phyloP scores from a whole-genome alignment of 1,140 invertebrate genomes.

The Anastrepha ludens region DNA sequence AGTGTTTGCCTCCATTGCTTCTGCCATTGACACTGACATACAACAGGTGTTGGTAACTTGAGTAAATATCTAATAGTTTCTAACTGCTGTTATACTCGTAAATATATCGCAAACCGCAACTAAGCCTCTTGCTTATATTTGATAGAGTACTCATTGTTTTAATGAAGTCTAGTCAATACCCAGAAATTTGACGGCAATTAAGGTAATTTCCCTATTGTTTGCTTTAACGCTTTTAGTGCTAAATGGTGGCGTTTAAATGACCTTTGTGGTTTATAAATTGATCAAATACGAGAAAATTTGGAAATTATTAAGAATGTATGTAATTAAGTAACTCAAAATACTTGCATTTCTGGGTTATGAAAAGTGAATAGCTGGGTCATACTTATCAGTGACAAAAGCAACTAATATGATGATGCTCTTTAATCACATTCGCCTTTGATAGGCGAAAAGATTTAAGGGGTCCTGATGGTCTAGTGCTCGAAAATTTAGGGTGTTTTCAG shows the following conservation, averaged over 20 bases:
- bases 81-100: not conserved
- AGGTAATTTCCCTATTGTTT: conserved; percentile 36
- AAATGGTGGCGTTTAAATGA: not conserved
- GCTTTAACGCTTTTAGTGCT: not conserved
- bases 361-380: too few species aligned
- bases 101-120: not conserved
- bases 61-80: conserved; percentile 32
- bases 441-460: too few species aligned
- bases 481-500: too few species aligned
- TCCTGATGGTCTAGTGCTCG: too few species aligned
- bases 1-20: not conserved
- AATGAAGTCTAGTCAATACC: conserved; percentile 39
- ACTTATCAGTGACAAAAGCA: too few species aligned
- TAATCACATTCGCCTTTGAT: too few species aligned
- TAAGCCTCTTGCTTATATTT: conserved; percentile 15
- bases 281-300: not conserved
- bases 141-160: not conserved
- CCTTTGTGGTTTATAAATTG: not conserved
- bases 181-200: not conserved
- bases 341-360: too few species aligned
- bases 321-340: too few species aligned
- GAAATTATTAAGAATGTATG: too few species aligned
- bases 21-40: not conserved
- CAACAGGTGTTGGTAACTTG: not conserved
- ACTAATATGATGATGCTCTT: too few species aligned